These are phyloP conservation scores for Nannoperca australis DNA, from an alignment of 2,797 vertebrate genomes.

Conservation along the genomic window DNA sequence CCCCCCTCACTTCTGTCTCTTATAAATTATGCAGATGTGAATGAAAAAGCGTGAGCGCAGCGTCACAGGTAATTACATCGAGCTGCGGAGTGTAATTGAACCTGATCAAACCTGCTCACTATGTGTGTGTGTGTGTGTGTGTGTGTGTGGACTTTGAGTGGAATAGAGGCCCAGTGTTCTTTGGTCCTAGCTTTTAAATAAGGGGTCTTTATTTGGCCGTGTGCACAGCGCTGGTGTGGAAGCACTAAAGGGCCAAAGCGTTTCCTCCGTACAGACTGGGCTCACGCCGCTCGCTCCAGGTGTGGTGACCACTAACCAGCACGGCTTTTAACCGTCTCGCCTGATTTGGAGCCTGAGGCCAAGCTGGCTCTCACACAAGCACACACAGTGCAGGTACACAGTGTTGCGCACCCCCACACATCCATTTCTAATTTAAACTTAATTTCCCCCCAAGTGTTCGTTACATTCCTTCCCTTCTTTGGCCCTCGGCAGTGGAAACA, in stretches of 20 bases:
- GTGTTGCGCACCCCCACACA: conserved; percentile 19
- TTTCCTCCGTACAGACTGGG: conserved; percentile 67
- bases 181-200: conserved; percentile 68
- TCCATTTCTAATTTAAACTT: conserved; percentile 61
- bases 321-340: conserved; percentile 70
- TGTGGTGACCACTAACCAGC: conserved; percentile 73
- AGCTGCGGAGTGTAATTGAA: conserved; percentile 69
- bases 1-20: conserved; percentile 35
- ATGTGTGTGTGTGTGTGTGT: conserved; percentile 28
- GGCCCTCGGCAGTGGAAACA: conserved; percentile 26
- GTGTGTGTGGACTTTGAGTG: conserved; percentile 42
- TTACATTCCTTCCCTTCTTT: conserved; percentile 32
- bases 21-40: conserved; percentile 53
- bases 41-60: conserved; percentile 66
- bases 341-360: conserved; percentile 64
- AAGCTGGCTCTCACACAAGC: conserved; percentile 44
- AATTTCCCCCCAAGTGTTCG: conserved; percentile 53
- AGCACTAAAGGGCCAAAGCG: conserved; percentile 64
- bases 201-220: conserved; percentile 75
- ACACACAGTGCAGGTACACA: conserved; percentile 29
- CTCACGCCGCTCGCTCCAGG: conserved; percentile 68
- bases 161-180: conserved; percentile 83
- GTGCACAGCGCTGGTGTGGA: conserved; percentile 61
- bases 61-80: conserved; percentile 72
- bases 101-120: conserved; percentile 68